Evolutionary conservation across 2,888 invertebrate species (phyloP).

Genomic region (Linhomoeus sp.): DNA sequence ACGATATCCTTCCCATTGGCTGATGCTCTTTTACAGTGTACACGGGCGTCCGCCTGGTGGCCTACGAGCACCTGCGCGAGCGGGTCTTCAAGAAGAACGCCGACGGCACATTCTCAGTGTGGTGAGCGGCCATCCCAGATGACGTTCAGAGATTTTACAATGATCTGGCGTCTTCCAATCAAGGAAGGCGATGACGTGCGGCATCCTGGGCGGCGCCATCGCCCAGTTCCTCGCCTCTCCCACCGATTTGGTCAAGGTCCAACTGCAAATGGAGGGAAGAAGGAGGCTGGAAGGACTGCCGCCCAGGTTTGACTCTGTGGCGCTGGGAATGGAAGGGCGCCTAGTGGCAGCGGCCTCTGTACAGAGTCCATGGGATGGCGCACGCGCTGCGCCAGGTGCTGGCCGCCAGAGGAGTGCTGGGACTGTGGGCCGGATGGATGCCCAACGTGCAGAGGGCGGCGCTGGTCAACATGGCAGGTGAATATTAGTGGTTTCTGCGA

Average conservation of each 20-base stretch:
- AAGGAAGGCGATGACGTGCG: constrained; percentile 48
- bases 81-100: constrained; percentile 44
- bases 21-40: constrained; percentile 32
- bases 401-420: constrained; percentile 48
- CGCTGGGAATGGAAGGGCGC: neutral
- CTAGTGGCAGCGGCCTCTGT: neutral
- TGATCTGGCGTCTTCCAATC: constrained; percentile 9
- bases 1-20: neutral
- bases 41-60: constrained; percentile 57
- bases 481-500: neutral
- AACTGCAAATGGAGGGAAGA: constrained; percentile 79
- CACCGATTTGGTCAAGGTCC: constrained; percentile 76
- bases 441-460: constrained; percentile 56
- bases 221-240: constrained; percentile 71
- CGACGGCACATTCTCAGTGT: constrained; percentile 47
- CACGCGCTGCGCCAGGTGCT: constrained; percentile 58
- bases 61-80: constrained; percentile 61
- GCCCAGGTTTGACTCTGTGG: constrained; percentile 39
- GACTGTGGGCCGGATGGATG: constrained; percentile 73
- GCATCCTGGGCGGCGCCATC: constrained; percentile 57
- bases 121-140: constrained; percentile 30
- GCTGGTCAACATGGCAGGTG: constrained; percentile 24
- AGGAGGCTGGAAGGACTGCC: constrained; percentile 56
- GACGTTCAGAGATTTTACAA: neutral
- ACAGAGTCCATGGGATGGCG: constrained; percentile 48